Percentiles rank a stretch among this genome's conserved stretches.
These are phyloP conservation scores for Ailurus styani DNA, from an alignment of 2,113 vertebrate genomes.

Conservation along the genomic window DNA sequence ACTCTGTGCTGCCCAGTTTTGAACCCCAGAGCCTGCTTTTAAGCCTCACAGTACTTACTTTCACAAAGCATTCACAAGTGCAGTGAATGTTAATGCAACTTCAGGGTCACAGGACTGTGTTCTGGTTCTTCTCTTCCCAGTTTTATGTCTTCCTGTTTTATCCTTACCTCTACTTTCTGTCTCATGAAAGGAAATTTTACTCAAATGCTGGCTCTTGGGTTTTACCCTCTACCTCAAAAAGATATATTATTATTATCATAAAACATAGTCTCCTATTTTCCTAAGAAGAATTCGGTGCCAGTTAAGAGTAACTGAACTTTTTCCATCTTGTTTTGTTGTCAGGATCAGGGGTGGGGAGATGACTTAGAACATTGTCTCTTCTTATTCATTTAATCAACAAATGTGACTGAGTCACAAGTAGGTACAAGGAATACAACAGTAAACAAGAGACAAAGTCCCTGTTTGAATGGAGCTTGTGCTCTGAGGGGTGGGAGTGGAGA, in stretches of 20 bases:
- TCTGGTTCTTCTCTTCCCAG: background rate
- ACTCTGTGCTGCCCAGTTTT: background rate
- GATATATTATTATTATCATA: background rate
- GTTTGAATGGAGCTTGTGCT: background rate
- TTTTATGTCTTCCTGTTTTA: background rate
- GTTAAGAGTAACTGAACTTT: background rate
- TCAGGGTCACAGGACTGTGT: background rate
- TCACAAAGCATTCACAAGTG: background rate
- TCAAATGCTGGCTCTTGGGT: background rate
- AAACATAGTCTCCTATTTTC: background rate
- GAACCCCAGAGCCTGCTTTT: background rate
- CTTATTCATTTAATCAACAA: background rate
- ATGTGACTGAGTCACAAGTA: background rate
- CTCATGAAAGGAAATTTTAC: background rate
- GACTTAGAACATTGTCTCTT: background rate
- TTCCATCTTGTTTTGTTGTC: background rate
- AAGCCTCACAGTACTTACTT: background rate
- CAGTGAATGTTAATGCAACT: background rate
- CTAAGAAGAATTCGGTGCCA: conserved; percentile 3
- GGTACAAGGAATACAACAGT: background rate
- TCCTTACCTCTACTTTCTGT: background rate
- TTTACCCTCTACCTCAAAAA: background rate
- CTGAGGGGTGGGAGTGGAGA: background rate
- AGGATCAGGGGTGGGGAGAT: background rate
- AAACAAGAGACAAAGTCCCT: background rate